A percentile compares a stretch with the other conserved stretches of the same genome.
Conservation (phyloP, 2,888 invertebrate species). For the Chydorus sphaericus region DNA sequence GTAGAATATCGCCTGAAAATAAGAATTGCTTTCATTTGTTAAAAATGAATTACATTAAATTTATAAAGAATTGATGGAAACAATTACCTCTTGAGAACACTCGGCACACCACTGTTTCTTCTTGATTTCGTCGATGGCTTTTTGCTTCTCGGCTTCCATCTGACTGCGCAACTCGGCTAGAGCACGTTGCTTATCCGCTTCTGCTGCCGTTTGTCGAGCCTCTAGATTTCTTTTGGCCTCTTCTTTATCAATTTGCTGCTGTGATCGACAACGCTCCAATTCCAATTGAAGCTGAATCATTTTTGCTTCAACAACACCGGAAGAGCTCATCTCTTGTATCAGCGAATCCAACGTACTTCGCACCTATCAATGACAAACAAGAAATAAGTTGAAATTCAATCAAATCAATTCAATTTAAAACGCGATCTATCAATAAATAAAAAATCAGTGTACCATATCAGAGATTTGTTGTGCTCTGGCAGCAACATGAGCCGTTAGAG, state of each 20-base stretch:
- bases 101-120: slow-evolving; percentile 83
- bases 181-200: slow-evolving; percentile 49
- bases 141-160: slow-evolving; percentile 51
- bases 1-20: too few relatives aligned
- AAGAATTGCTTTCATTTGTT: slow-evolving; percentile 40
- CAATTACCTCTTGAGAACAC: slow-evolving; percentile 52
- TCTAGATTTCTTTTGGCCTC: slow-evolving; percentile 50
- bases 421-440: slow-evolving; percentile 13
- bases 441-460: slow-evolving; percentile 21
- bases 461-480: slow-evolving; percentile 11
- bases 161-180: slow-evolving; percentile 48
- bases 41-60: neutral
- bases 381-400: slow-evolving; percentile 1
- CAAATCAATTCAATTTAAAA: too few relatives aligned
- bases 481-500: neutral
- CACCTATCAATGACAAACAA: neutral
- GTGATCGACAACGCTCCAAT: slow-evolving; percentile 52
- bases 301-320: slow-evolving; percentile 40
- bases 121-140: slow-evolving; percentile 61
- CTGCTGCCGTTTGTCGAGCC: slow-evolving; percentile 45
- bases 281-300: slow-evolving; percentile 46
- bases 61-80: too few relatives aligned
- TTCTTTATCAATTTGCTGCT: slow-evolving; percentile 53
- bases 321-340: slow-evolving; percentile 39
- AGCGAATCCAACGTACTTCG: slow-evolving; percentile 16